These are phyloP conservation scores for Mellivora capensis DNA, from an alignment of 2,113 vertebrate genomes.

Conservation along the genomic window DNA sequence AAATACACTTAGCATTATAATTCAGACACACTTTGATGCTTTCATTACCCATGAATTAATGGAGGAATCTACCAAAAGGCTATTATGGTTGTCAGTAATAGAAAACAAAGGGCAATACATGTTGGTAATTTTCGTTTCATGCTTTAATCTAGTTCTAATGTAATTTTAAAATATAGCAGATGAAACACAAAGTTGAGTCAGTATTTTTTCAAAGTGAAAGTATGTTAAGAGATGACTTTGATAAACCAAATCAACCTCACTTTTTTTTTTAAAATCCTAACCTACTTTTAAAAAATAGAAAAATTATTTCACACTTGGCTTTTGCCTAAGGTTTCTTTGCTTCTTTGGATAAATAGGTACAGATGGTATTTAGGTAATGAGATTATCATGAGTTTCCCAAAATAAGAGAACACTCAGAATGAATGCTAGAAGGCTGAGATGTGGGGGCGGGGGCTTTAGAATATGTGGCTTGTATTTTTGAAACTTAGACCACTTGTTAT, in stretches of 20 bases:
- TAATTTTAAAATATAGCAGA: background rate
- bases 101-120: background rate
- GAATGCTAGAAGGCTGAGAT: background rate
- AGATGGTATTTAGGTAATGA: constrained; percentile 27
- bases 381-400: background rate
- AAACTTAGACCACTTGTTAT: constrained; percentile 13
- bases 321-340: background rate
- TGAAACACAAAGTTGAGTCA: constrained; percentile 18
- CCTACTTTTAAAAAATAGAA: constrained; percentile 7
- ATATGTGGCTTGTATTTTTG: constrained; percentile 24
- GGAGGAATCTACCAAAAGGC: background rate
- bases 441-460: background rate
- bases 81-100: background rate
- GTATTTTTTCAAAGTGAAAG: constrained; percentile 28
- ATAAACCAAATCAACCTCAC: background rate
- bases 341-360: constrained; percentile 38
- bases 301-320: constrained; percentile 20
- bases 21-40: background rate
- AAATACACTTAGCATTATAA: background rate
- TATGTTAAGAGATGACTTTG: constrained; percentile 19
- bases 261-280: background rate
- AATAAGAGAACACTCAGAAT: constrained; percentile 28
- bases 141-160: background rate
- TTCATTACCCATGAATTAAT: background rate
- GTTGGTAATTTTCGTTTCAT: background rate